These are phyloP conservation scores for Lacerta agilis DNA, from an alignment of 2,797 vertebrate genomes.

Conservation along the genomic window DNA sequence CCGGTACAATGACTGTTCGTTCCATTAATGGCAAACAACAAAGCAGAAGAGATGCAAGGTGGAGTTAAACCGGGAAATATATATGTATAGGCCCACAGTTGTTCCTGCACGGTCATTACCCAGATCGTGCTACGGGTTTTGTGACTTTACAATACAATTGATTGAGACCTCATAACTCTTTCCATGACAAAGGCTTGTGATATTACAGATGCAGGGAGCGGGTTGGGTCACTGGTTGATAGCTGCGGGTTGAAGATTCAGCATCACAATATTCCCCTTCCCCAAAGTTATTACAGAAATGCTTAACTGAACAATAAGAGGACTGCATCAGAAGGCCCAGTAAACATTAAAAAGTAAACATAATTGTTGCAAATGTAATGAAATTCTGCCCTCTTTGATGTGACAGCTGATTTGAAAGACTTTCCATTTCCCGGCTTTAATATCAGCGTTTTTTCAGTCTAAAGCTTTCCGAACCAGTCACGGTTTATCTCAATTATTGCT, in stretches of 20 bases:
- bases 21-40: slow-evolving; percentile 61
- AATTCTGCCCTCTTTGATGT: slow-evolving; percentile 69
- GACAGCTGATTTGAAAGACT: slow-evolving; percentile 72
- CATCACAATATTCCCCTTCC: slow-evolving; percentile 66
- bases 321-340: slow-evolving; percentile 58
- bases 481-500: slow-evolving; percentile 84
- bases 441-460: slow-evolving; percentile 73
- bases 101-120: slow-evolving; percentile 67
- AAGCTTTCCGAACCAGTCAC: slow-evolving; percentile 75
- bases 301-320: slow-evolving; percentile 69
- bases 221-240: slow-evolving; percentile 76
- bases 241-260: slow-evolving; percentile 68
- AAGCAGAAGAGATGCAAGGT: slow-evolving; percentile 43
- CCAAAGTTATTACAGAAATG: slow-evolving; percentile 72
- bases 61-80: slow-evolving; percentile 33
- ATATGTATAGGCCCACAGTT: slow-evolving; percentile 44
- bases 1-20: slow-evolving; percentile 47
- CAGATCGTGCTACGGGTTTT: slow-evolving; percentile 71
- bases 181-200: slow-evolving; percentile 76
- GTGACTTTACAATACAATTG: slow-evolving; percentile 71
- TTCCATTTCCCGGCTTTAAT: slow-evolving; percentile 74
- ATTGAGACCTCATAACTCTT: slow-evolving; percentile 77
- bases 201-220: slow-evolving; percentile 69
- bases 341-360: slow-evolving; percentile 74
- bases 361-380: slow-evolving; percentile 76